phyloP scores from a whole-genome alignment of 2,888 invertebrate species.

The Fragum whitleyi region DNA sequence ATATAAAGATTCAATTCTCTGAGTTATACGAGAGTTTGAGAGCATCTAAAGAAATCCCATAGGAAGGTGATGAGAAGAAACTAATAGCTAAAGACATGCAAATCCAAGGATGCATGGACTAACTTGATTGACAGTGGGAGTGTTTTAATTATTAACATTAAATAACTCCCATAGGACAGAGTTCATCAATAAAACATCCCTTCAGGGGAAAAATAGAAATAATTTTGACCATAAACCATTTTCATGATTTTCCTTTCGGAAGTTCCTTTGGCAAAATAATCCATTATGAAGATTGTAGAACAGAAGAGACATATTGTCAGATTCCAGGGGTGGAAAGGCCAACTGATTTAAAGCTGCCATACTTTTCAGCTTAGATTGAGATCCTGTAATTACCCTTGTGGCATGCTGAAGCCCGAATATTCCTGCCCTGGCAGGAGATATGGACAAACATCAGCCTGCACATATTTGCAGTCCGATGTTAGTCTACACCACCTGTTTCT shows the following conservation, averaged over 20 bases:
- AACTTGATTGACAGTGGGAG: slow-evolving; percentile 13
- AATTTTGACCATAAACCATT: slow-evolving; percentile 21
- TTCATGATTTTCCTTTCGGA: slow-evolving; percentile 1
- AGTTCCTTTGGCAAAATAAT: slow-evolving; percentile 15
- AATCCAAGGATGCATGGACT: neutral
- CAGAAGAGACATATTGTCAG: neutral
- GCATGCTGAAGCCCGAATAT: no score
- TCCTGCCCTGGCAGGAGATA: no score
- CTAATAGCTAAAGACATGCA: neutral
- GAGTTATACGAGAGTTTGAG: no score
- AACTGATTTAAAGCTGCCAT: neutral
- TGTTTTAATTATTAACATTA: slow-evolving; percentile 22
- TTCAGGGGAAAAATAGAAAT: neutral
- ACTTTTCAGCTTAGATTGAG: no score
- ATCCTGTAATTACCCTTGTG: no score
- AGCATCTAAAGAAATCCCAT: no score
- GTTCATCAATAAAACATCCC: slow-evolving; percentile 10
- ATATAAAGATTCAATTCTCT: no score
- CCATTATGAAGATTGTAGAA: slow-evolving; percentile 3
- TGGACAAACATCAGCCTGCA: no score
- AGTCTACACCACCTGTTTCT: no score
- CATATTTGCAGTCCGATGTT: no score
- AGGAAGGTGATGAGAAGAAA: no score
- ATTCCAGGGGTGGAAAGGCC: neutral
- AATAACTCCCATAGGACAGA: slow-evolving; percentile 8